Percentiles rank a stretch among this genome's conserved stretches.
These are phyloP conservation scores for Periphyllus acericola DNA, from an alignment of 2,888 invertebrate genomes.

Conservation along the genomic window DNA sequence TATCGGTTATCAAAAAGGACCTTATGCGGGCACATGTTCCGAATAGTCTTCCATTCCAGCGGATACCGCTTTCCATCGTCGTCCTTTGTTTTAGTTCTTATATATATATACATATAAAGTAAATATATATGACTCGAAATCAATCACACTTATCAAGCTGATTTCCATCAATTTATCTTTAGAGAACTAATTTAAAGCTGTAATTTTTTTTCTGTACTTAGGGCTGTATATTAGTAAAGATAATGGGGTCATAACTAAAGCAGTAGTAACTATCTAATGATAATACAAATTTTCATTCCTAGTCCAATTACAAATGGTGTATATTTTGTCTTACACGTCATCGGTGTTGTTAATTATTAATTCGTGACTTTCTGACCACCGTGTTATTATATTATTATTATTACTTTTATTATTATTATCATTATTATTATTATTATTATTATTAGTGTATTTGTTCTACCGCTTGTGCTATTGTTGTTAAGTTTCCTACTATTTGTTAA, in stretches of 20 bases:
- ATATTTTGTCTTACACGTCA: not conserved
- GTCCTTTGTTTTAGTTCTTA: not conserved
- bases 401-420: too few species aligned
- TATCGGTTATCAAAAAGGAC: constrained; percentile 29
- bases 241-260: not conserved
- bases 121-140: not conserved
- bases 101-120: too few species aligned
- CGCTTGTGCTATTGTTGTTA: too few species aligned
- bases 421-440: too few species aligned
- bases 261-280: not conserved
- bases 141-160: constrained; percentile 19
- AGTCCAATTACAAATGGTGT: not conserved
- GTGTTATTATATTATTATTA: too few species aligned
- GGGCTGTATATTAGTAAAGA: not conserved
- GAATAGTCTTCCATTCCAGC: constrained; percentile 36
- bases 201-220: not conserved
- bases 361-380: too few species aligned
- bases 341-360: not conserved
- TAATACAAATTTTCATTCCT: not conserved
- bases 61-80: not conserved
- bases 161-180: constrained; percentile 39
- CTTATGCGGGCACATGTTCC: constrained; percentile 1
- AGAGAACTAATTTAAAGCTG: constrained; percentile 13
- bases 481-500: too few species aligned
- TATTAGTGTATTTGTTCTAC: too few species aligned